phyloP scores from a whole-genome alignment of 2,888 invertebrate species.

The Patella ulyssiponensis region DNA sequence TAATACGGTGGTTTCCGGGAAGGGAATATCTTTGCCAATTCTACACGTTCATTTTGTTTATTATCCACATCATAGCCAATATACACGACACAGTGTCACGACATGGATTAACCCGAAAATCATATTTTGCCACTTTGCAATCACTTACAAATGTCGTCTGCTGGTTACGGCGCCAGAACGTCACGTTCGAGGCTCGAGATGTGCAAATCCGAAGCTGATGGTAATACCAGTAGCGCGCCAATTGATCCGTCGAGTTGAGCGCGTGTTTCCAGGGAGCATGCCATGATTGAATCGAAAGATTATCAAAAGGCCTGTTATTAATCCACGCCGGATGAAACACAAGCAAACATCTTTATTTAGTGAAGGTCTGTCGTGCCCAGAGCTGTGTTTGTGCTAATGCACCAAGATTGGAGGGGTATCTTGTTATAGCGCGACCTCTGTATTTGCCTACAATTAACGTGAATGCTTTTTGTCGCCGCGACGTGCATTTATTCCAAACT shows the following conservation, averaged over 20 bases:
- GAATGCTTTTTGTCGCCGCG: not conserved
- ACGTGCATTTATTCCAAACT: not conserved
- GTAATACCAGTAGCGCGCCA: constrained; percentile 7
- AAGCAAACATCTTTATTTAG: constrained; percentile 12
- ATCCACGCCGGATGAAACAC: constrained; percentile 7
- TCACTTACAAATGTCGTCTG: constrained; percentile 9
- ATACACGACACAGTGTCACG: constrained; percentile 1
- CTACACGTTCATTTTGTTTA: constrained; percentile 7
- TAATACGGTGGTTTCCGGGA: too few relatives aligned
- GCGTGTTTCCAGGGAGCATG: constrained; percentile 9
- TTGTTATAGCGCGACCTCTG: constrained; percentile 7
- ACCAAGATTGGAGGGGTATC: constrained; percentile 9
- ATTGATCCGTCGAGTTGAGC: constrained; percentile 4
- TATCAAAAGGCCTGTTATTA: constrained; percentile 7
- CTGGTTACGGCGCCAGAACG: constrained; percentile 3
- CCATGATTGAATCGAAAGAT: constrained; percentile 7
- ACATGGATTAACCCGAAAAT: constrained; percentile 3
- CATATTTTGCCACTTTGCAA: constrained; percentile 13
- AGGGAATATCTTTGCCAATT: not conserved
- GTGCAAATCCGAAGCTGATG: constrained; percentile 7
- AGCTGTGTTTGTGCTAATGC: constrained; percentile 9
- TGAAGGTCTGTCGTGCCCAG: not conserved
- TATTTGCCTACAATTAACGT: constrained; percentile 9
- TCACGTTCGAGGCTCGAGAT: constrained; percentile 5
- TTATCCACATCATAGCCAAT: not conserved